These are phyloP conservation scores for Pherbina coryleti DNA, from an alignment of 2,888 invertebrate genomes.

Conservation along the genomic window DNA sequence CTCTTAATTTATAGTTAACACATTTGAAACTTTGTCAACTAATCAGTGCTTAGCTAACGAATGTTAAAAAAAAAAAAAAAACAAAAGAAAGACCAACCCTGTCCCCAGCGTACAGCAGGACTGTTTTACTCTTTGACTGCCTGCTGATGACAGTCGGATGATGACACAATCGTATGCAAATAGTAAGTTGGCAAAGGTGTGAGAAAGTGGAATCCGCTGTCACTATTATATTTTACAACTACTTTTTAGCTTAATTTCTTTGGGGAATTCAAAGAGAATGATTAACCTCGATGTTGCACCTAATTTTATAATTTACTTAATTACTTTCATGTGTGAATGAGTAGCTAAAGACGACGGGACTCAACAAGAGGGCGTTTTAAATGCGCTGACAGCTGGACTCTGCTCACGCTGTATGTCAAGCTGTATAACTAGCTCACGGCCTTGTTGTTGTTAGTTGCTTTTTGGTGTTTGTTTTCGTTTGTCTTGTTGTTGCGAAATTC, in stretches of 20 bases:
- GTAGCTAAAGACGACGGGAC: constrained; percentile 43
- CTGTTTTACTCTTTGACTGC: constrained; percentile 45
- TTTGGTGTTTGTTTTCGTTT: not conserved
- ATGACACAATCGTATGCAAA: constrained; percentile 61
- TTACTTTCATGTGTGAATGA: constrained; percentile 59
- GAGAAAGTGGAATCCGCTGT: constrained; percentile 33
- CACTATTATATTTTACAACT: constrained; percentile 44
- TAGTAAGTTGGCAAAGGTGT: constrained; percentile 45
- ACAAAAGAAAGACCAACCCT: constrained; percentile 25
- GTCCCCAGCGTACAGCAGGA: constrained; percentile 46
- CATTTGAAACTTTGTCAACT: constrained; percentile 21
- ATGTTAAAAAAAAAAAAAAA: not conserved
- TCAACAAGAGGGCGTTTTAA: not conserved
- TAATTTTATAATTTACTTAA: constrained; percentile 59
- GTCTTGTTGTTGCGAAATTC: not conserved
- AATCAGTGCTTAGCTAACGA: constrained; percentile 34
- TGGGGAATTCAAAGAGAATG: constrained; percentile 56
- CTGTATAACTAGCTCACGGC: not conserved
- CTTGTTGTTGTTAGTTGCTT: not conserved
- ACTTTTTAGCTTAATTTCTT: constrained; percentile 68
- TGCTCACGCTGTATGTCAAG: constrained; percentile 42
- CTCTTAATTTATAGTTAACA: constrained; percentile 44
- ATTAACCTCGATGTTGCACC: constrained; percentile 36
- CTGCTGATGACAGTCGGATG: constrained; percentile 59
- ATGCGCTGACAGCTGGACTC: constrained; percentile 50